phyloP scores from a whole-genome alignment of 2,797 vertebrate species.

The Mus caroli region DNA sequence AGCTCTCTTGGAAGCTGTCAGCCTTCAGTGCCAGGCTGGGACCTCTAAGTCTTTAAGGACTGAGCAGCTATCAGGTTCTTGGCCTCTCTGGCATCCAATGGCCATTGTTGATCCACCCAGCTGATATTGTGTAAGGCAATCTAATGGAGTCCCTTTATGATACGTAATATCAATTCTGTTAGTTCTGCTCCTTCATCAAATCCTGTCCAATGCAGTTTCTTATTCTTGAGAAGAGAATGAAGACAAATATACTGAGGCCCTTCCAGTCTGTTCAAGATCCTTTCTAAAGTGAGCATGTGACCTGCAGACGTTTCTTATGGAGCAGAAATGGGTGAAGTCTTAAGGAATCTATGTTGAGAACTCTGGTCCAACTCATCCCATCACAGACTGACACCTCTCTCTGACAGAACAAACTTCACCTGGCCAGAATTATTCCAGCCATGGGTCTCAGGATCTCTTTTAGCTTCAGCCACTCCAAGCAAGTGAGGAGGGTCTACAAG shows the following conservation, averaged over 20 bases:
- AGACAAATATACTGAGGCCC: not conserved
- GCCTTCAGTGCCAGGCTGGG: not conserved
- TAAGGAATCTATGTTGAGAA: not conserved
- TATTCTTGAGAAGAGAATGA: not conserved
- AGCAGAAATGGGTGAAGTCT: not conserved
- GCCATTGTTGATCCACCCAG: not conserved
- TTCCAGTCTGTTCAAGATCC: not conserved
- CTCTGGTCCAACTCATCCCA: not conserved
- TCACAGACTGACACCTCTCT: not conserved
- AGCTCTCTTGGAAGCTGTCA: not conserved
- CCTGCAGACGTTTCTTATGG: not conserved
- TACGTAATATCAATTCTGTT: not conserved
- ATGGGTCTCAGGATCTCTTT: not conserved
- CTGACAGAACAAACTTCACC: not conserved
- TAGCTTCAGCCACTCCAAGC: not conserved
- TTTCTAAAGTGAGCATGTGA: not conserved
- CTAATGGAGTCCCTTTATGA: not conserved
- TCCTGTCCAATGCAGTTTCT: not conserved
- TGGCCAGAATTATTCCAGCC: not conserved
- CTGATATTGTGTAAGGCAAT: not conserved
- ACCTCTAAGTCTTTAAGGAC: not conserved
- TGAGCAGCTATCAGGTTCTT: not conserved
- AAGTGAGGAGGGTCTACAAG: not conserved
- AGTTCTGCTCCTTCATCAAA: not conserved
- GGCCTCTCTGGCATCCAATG: not conserved